Evolutionary conservation across 2,113 vertebrate genomes (phyloP).

Genomic region (Thunnus maccoyii): DNA sequence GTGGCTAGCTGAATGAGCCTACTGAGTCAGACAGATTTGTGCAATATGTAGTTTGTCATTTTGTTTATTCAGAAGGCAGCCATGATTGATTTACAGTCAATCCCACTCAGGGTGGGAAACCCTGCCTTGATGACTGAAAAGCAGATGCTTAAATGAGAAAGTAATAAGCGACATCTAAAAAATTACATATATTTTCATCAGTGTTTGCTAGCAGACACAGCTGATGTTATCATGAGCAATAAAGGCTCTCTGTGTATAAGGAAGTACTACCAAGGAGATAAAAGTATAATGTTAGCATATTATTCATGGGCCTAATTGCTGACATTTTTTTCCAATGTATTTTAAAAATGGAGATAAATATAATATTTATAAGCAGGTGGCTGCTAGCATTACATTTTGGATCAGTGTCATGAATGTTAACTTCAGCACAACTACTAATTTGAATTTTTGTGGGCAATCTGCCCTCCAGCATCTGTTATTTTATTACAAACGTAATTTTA

Average conservation of each 20-base stretch:
- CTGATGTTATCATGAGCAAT: neutral
- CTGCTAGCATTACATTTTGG: neutral
- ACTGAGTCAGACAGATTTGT: neutral
- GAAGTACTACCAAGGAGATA: neutral
- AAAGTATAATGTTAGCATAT: neutral
- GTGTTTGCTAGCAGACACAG: neutral
- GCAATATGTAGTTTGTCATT: too few relatives aligned
- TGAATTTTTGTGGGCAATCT: neutral
- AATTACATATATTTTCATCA: too few relatives aligned
- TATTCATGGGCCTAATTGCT: neutral
- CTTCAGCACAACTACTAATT: neutral
- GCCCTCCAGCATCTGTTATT: neutral
- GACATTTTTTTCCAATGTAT: neutral
- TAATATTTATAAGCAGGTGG: neutral
- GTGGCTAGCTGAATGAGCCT: constrained; percentile 14
- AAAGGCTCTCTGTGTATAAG: neutral
- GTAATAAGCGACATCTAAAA: neutral
- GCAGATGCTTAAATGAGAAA: neutral
- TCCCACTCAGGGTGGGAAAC: neutral
- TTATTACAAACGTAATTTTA: neutral
- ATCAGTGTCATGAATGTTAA: neutral
- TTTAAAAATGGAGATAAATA: neutral
- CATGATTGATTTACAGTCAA: neutral
- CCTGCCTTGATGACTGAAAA: neutral
- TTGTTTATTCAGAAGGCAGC: constrained; percentile 1